Base-by-base conservation (phyloP, 2,888 invertebrate species). In the Drosophila macrospina region DNA sequence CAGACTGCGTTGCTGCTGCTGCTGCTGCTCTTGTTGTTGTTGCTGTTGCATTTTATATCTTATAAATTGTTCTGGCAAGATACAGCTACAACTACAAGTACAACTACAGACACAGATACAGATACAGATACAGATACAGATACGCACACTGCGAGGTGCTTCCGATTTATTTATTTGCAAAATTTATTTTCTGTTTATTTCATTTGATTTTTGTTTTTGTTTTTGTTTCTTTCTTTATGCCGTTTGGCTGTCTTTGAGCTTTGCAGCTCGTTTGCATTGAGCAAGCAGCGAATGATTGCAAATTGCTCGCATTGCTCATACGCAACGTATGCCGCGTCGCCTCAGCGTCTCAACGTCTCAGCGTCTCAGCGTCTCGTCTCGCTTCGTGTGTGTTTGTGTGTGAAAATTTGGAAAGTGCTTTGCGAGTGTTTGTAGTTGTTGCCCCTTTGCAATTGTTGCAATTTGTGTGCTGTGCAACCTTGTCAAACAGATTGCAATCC, bases 371-470 rank as follows among this genome's bases (percentile, higher is more conserved):
- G 34, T 36, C 32, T 47, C 16, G 20, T 32, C n/a, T n/a, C n/a
- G n/a, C n/a, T n/a, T n/a, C n/a, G n/a, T 26, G 16, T 10, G 10
- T 34, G 44, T 34, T 20, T 41, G 15, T 30, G 30, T 41, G 15
- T 30, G 39, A 45, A 85, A 84, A 85, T 85, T 86, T 74, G 77
- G 83, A 83, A 83, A 83, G 83, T 86, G 85, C 56, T 69, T 66
- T 67, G 52, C 47, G 41, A 42, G 41, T 7, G 36, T 66, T 73
- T 52, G 20, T 55, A 30, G 30, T 37, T 50, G 41, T 28, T 47
- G 37, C 32, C 11, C 30, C 34, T 57, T 61, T 56, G 11, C n/a
- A 51, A 39, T 28, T 62, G 65, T 51, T 75, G 54, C 52, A 62
- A 47, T 51, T 28, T 39, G 42, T 44, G 20, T 70, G 45, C 34